Base-by-base conservation (phyloP, 2,113 vertebrate species). In the Austrofundulus limnaeus region DNA sequence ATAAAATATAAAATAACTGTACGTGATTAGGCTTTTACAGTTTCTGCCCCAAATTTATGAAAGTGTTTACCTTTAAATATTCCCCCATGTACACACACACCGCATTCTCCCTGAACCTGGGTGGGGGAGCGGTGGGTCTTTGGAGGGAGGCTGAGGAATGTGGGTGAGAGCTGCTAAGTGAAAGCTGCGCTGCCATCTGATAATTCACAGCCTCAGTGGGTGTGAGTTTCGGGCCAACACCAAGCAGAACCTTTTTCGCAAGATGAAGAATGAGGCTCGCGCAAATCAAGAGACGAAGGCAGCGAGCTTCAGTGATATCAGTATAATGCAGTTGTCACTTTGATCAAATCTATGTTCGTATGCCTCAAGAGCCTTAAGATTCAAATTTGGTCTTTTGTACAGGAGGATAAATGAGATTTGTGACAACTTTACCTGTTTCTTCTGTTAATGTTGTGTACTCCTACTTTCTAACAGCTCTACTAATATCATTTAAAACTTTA, bases 81-180 rank as follows among this genome's bases (percentile, higher is more conserved):
- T 56, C 41, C 21, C 41, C 70, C 39, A n/a, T n/a, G n/a, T n/a
- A n/a, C n/a, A n/a, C n/a, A n/a, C n/a, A 24, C 21, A 20, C 5
- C 72, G 69, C 61, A 66, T 74, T 73, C 50, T 64, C 42, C 34
- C 25, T 61, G 69, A 81, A 70, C 72, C 64, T n/a, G 61, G 72
- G 72, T 61, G 70, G 66, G 45, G 74, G 75, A 7, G 42, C 2
- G 17, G 62, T 46, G 57, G 68, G 77, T 70, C 77, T 75, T 89
- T 86, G 72, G 79, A 84, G 80, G 61, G 60, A 83, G 58, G 19
- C 64, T 83, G 88, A 73, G 86, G 86, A 92, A 91, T 90, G 82
- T 89, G 86, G 66, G 79, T 75, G 75, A 84, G 77, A 84, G 85
- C 69, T 77, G 86, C 84, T 85, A 88, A 89, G 85, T 88, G 76